Conservation (phyloP, 2,888 invertebrate genomes). For the Adineta ricciae region DNA sequence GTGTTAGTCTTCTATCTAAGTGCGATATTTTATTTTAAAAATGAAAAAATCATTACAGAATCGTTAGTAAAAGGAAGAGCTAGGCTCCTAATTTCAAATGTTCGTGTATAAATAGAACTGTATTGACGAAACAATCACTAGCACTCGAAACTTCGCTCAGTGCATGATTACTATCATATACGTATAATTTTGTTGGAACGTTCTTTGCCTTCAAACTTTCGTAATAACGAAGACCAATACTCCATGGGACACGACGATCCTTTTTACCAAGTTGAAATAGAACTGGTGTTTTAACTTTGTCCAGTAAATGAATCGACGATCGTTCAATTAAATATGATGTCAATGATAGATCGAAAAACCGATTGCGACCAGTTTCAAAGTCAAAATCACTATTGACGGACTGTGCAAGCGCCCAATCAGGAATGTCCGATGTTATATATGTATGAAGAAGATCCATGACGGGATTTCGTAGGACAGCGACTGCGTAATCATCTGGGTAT, state of each 20-base stretch:
- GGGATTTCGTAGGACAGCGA: constrained; percentile 30
- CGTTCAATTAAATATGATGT: constrained; percentile 2
- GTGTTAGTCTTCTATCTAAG: too few species aligned
- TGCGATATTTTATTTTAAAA: too few species aligned
- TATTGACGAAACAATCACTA: neutral
- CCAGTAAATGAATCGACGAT: constrained; percentile 22
- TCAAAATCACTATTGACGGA: neutral
- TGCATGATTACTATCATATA: constrained; percentile 17
- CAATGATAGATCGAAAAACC: neutral
- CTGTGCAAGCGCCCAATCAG: constrained; percentile 31
- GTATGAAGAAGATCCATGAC: constrained; percentile 26
- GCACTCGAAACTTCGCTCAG: neutral
- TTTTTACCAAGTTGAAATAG: constrained; percentile 28
- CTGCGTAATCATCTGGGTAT: constrained; percentile 27
- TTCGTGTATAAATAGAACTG: constrained; percentile 6
- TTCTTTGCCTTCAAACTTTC: constrained; percentile 25
- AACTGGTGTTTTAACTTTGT: constrained; percentile 29
- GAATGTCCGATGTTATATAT: constrained; percentile 25
- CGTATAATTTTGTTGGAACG: constrained; percentile 23
- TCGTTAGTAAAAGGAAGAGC: too few species aligned
- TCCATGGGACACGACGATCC: constrained; percentile 28
- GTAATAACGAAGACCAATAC: constrained; percentile 27
- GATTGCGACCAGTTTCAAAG: constrained; percentile 22
- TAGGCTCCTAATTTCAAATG: neutral
- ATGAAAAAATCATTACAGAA: too few species aligned